Percentiles rank a stretch among this genome's conserved stretches.
Evolutionary conservation across 2,888 invertebrate species (phyloP).

Genomic region (Ophraella communa): DNA sequence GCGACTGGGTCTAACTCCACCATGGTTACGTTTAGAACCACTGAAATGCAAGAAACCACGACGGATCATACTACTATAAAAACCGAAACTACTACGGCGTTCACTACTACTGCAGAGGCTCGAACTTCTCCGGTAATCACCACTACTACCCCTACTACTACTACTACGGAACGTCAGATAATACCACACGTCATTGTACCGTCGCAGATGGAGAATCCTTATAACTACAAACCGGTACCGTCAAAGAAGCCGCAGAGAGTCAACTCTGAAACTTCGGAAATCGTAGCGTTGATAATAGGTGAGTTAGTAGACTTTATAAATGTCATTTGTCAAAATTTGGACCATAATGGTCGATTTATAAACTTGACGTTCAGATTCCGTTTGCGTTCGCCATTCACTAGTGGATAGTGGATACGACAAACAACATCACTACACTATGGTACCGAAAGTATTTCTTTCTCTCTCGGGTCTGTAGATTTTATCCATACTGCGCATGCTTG

Average conservation of each 20-base stretch:
- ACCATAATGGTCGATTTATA: no score
- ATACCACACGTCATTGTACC: constrained; percentile 23
- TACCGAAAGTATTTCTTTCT: no score
- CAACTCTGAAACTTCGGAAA: constrained; percentile 74
- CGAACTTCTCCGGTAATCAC: constrained; percentile 22
- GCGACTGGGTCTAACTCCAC: constrained; percentile 26
- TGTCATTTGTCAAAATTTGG: no score
- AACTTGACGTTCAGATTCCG: no score
- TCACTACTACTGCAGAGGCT: constrained; percentile 34
- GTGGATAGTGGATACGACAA: no score
- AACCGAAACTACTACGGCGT: constrained; percentile 28
- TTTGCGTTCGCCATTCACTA: no score
- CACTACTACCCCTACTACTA: constrained; percentile 15
- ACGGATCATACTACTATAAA: constrained; percentile 30
- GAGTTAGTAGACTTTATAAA: constrained; percentile 1
- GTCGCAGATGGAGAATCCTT: constrained; percentile 17
- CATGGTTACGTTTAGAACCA: constrained; percentile 9
- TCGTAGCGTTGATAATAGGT: constrained; percentile 77
- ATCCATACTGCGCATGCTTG: no score
- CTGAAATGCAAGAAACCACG: constrained; percentile 28
- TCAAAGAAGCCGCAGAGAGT: constrained; percentile 62
- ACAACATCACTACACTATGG: no score
- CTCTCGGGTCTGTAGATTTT: no score
- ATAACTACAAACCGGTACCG: constrained; percentile 34
- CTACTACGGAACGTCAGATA: constrained; percentile 27